phyloP scores from a whole-genome alignment of 2,113 vertebrate species.

The Pitta sordida region DNA sequence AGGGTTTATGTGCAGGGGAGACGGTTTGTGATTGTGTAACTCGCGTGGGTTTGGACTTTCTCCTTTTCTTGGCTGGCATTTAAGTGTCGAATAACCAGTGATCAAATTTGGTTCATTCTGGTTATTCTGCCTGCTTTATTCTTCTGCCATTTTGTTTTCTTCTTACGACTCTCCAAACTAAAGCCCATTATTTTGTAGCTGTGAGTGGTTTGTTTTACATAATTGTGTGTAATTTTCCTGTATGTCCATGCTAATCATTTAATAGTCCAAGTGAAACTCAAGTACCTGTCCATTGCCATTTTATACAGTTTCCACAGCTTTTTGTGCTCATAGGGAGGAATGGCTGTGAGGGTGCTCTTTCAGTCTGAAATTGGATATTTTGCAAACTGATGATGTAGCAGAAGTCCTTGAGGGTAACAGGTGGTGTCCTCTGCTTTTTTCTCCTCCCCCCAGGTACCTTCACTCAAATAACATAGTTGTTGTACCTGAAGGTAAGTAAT shows the following conservation, averaged over 20 bases:
- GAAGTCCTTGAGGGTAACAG: conserved; percentile 51
- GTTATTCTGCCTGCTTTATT: neutral
- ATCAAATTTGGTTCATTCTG: neutral
- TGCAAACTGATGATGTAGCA: conserved; percentile 48
- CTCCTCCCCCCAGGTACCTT: conserved; percentile 81
- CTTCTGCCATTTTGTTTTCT: neutral
- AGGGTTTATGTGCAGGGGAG: neutral
- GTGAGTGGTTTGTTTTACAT: neutral
- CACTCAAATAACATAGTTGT: conserved; percentile 96
- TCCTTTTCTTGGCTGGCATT: neutral
- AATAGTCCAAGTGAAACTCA: conserved; percentile 7
- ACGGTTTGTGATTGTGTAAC: neutral
- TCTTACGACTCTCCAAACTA: neutral
- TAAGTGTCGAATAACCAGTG: neutral
- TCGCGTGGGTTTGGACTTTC: neutral
- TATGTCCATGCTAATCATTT: neutral
- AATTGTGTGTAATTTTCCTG: neutral
- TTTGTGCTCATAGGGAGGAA: conserved; percentile 21
- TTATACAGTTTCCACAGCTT: conserved; percentile 25
- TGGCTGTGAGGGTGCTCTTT: conserved; percentile 9
- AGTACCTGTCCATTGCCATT: neutral
- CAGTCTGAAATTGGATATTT: conserved; percentile 47
- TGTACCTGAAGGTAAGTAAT: conserved; percentile 90
- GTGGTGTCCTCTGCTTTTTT: conserved; percentile 49
- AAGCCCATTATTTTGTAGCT: neutral